Conservation (phyloP, 1,140 invertebrate species). For the Achroia grisella region DNA sequence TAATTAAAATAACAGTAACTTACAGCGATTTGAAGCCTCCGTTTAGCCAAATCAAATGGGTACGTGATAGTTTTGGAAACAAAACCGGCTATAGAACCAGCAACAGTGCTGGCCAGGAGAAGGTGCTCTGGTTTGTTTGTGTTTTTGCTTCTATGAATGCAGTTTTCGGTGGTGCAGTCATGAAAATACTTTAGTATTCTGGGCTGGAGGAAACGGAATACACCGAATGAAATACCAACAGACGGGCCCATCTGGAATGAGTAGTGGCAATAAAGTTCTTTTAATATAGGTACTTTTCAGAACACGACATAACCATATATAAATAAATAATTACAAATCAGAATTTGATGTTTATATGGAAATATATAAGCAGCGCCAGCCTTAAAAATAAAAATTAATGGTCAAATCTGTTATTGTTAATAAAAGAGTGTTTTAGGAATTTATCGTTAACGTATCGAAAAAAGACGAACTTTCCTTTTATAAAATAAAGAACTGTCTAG, state of each 20-base stretch:
- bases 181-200: conserved; percentile 20
- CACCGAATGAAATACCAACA: conserved; percentile 45
- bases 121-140: conserved; percentile 26
- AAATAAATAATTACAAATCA: no score
- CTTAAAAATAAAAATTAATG: no score
- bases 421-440: no score
- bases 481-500: no score
- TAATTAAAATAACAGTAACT: conserved; percentile 5
- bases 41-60: conserved; percentile 50
- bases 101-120: conserved; percentile 35
- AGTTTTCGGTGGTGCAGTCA: conserved; percentile 1
- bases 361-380: no score
- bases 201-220: conserved; percentile 45
- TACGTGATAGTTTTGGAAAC: conserved; percentile 48
- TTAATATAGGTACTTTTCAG: no score
- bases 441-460: no score
- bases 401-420: no score
- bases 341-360: no score
- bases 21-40: conserved; percentile 51
- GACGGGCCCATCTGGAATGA: conserved; percentile 42
- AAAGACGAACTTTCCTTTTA: no score
- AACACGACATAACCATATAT: no score
- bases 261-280: no score
- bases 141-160: conserved; percentile 1
- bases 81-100: conserved; percentile 37